Evolutionary conservation across 53 echinoderm and acorn worm species (phyloP).

Genomic region (Paelopatides confundens): DNA sequence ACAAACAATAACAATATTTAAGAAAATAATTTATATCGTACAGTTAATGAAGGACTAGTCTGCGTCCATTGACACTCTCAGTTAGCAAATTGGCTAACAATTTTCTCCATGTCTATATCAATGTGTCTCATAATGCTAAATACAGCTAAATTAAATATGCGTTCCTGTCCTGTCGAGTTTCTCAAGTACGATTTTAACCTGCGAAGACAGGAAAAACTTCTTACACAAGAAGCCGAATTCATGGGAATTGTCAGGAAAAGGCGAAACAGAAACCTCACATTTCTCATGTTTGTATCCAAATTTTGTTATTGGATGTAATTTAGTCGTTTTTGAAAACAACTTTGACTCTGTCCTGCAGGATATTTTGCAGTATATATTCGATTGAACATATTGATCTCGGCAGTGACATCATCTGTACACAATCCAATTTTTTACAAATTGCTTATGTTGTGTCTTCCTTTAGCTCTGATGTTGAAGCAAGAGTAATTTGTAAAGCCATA

Average conservation of each 20-base stretch:
- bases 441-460: no score
- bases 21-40: no score
- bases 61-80: slow-evolving; percentile 13
- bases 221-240: slow-evolving; percentile 9
- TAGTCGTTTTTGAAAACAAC: slow-evolving; percentile 20
- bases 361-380: background rate
- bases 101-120: slow-evolving; percentile 3
- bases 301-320: slow-evolving; percentile 14
- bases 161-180: slow-evolving; percentile 25
- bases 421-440: background rate
- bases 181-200: slow-evolving; percentile 11
- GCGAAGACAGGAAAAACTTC: slow-evolving; percentile 13
- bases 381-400: slow-evolving; percentile 18
- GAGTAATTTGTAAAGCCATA: no score
- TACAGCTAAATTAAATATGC: slow-evolving; percentile 1
- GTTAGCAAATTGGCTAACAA: background rate
- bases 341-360: background rate
- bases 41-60: no score
- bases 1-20: no score
- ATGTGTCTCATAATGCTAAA: background rate
- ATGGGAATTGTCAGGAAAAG: slow-evolving; percentile 10
- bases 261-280: background rate
- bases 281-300: background rate
- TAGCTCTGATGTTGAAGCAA: no score
- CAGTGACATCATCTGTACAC: background rate